phyloP scores from a whole-genome alignment of 2,888 invertebrate genomes.

The Caenorhabditis sp. region DNA sequence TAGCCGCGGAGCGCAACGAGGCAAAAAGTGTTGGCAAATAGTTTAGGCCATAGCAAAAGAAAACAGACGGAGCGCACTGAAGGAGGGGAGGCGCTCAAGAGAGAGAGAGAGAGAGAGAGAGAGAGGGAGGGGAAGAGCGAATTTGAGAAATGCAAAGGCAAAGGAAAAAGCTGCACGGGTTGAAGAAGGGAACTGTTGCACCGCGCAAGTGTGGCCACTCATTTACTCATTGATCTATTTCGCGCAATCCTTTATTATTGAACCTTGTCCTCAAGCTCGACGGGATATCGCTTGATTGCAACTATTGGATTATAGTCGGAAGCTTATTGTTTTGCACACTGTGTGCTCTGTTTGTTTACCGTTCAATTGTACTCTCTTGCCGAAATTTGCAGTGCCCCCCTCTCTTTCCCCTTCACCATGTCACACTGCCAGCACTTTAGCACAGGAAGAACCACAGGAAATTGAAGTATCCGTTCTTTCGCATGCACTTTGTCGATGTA shows the following conservation, averaged over 20 bases:
- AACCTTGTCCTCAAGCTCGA: background rate
- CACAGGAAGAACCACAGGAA: constrained; percentile 33
- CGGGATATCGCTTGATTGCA: background rate
- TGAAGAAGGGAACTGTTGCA: constrained; percentile 55
- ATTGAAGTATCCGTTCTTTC: constrained; percentile 47
- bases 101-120: constrained; percentile 19
- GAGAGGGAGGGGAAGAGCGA: constrained; percentile 35
- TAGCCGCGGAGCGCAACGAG: constrained; percentile 39
- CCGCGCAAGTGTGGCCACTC: constrained; percentile 48
- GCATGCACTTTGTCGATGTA: constrained; percentile 10
- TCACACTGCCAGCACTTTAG: constrained; percentile 25
- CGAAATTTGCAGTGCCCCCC: constrained; percentile 16
- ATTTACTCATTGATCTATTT: constrained; percentile 51
- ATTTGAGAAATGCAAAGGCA: constrained; percentile 31
- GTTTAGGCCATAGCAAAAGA: constrained; percentile 50
- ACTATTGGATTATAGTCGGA: background rate
- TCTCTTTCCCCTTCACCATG: too few relatives aligned
- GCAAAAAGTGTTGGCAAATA: constrained; percentile 60
- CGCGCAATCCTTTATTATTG: constrained; percentile 36
- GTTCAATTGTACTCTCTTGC: constrained; percentile 15
- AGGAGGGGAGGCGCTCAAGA: constrained; percentile 8
- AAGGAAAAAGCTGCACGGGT: constrained; percentile 40
- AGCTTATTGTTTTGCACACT: constrained; percentile 23
- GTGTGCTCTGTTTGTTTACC: constrained; percentile 20
- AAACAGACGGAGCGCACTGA: constrained; percentile 39